Conservation (phyloP, 2,888 invertebrate species). For the Anoplius nigerrimus region DNA sequence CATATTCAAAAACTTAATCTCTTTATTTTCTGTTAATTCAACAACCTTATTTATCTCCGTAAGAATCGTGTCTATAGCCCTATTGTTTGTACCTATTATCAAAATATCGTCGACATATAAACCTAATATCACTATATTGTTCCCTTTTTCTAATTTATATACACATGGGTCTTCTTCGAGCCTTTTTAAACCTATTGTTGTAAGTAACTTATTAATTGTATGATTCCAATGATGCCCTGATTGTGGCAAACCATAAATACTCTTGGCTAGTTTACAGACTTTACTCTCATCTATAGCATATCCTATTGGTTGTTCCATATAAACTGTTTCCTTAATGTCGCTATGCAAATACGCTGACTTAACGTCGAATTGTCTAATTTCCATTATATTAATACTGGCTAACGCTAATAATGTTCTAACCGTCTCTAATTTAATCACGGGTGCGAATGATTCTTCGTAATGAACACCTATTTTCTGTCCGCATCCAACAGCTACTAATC, state of each 20-base stretch:
- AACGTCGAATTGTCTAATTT: too few relatives aligned
- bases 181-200: background rate
- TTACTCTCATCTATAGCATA: too few relatives aligned
- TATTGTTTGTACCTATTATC: background rate
- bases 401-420: too few relatives aligned
- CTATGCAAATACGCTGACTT: too few relatives aligned
- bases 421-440: background rate
- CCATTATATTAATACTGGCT: too few relatives aligned
- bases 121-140: background rate
- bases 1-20: background rate
- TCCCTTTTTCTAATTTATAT: background rate
- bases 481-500: too few relatives aligned
- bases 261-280: background rate
- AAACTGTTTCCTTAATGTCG: too few relatives aligned
- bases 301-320: too few relatives aligned
- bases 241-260: background rate
- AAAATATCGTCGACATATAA: constrained; percentile 4
- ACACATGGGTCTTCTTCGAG: constrained; percentile 6
- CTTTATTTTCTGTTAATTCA: background rate
- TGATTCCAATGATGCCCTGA: background rate
- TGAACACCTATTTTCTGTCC: too few relatives aligned
- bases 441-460: too few relatives aligned
- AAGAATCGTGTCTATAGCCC: background rate
- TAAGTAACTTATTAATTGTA: background rate
- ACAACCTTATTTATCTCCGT: background rate